Conservation (phyloP, 2,797 vertebrate species). For the Pipistrellus nathusii region DNA sequence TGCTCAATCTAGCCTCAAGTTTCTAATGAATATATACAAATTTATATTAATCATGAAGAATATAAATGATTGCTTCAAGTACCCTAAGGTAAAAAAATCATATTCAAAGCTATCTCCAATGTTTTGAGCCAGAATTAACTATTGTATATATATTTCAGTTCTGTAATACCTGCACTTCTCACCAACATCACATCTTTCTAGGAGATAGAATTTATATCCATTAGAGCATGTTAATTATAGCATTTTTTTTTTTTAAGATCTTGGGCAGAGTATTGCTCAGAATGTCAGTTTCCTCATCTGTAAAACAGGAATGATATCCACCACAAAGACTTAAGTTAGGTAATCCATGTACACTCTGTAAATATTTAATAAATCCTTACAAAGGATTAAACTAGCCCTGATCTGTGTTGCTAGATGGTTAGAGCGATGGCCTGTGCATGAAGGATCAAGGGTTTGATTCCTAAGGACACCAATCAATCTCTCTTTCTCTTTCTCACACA, state of each 20-base stretch:
- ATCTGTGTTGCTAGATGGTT: too few relatives aligned
- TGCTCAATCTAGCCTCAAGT: not conserved
- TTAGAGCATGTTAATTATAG: not conserved
- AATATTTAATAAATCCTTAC: constrained; percentile 44
- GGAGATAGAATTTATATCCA: not conserved
- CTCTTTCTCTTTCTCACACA: too few relatives aligned
- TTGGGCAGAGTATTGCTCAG: not conserved
- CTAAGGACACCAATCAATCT: too few relatives aligned
- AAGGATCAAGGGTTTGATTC: too few relatives aligned
- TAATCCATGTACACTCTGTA: not conserved
- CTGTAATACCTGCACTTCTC: constrained; percentile 25
- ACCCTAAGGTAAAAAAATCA: not conserved
- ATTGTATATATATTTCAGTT: not conserved
- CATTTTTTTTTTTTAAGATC: not conserved
- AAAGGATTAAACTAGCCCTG: constrained; percentile 17
- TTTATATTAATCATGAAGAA: not conserved
- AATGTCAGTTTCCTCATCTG: constrained; percentile 11
- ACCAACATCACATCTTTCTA: not conserved
- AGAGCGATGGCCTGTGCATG: too few relatives aligned
- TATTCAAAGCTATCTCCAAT: constrained; percentile 28
- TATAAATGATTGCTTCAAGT: not conserved
- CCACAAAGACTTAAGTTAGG: constrained; percentile 3
- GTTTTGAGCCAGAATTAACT: constrained; percentile 13
- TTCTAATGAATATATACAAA: constrained; percentile 54
- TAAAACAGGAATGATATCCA: not conserved